These are phyloP conservation scores for Caenorhabditis uteleia DNA, from an alignment of 2,888 invertebrate genomes.

Conservation along the genomic window DNA sequence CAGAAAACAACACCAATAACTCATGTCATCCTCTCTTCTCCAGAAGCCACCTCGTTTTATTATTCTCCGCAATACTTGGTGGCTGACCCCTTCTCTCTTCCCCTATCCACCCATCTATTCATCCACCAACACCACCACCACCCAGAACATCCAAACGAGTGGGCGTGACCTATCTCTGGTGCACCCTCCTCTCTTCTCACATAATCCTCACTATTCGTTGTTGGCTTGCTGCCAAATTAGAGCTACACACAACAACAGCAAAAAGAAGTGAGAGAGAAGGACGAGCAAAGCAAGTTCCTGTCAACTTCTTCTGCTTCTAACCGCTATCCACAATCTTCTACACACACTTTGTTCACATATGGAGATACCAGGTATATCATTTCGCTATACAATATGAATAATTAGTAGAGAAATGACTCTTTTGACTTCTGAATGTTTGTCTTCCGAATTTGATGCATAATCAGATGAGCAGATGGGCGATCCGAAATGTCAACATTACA, in stretches of 20 bases:
- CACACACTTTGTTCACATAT: slow-evolving; percentile 7
- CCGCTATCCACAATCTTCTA: slow-evolving; percentile 22
- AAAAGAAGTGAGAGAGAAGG: slow-evolving; percentile 2
- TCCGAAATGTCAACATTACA: too few relatives aligned
- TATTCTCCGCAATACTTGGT: too few relatives aligned
- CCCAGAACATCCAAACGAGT: slow-evolving; percentile 5
- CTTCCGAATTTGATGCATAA: too few relatives aligned
- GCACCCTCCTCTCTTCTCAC: slow-evolving; percentile 25
- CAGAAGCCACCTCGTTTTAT: too few relatives aligned
- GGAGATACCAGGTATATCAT: slow-evolving; percentile 34
- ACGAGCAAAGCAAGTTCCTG: slow-evolving; percentile 14
- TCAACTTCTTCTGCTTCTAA: not conserved
- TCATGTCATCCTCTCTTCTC: too few relatives aligned
- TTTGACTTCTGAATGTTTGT: too few relatives aligned
- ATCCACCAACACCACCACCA: too few relatives aligned
- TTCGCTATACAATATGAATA: slow-evolving; percentile 1
- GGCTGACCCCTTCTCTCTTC: too few relatives aligned
- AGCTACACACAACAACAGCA: slow-evolving; percentile 2
- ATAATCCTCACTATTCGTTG: slow-evolving; percentile 20
- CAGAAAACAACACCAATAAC: too few relatives aligned
- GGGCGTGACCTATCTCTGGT: slow-evolving; percentile 33
- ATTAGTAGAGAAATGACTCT: too few relatives aligned
- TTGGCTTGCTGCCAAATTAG: slow-evolving; percentile 37
- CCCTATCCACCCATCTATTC: too few relatives aligned
- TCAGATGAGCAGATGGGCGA: too few relatives aligned